Evolutionary conservation across 1,140 invertebrate species (phyloP).

Genomic region (Acromyrmex heyeri): DNA sequence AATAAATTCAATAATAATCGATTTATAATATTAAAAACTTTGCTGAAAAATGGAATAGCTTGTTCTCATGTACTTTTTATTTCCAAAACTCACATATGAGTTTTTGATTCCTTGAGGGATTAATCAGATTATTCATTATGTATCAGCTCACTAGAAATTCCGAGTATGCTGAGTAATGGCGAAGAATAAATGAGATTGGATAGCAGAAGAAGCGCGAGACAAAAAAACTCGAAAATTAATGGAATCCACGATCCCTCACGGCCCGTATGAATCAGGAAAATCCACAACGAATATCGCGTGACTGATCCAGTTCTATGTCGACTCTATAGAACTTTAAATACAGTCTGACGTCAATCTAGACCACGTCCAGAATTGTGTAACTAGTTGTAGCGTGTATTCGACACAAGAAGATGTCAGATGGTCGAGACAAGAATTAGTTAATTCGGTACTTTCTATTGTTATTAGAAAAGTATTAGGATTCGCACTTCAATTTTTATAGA

Average conservation of each 20-base stretch:
- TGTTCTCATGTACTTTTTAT: neutral
- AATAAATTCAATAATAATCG: neutral
- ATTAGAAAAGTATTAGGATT: neutral
- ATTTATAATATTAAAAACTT: neutral
- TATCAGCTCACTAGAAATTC: slow-evolving; percentile 6
- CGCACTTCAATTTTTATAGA: neutral
- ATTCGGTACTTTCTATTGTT: slow-evolving; percentile 1
- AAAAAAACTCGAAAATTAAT: slow-evolving; percentile 20
- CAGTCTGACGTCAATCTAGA: slow-evolving; percentile 58
- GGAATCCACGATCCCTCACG: slow-evolving; percentile 32
- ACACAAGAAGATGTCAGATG: neutral
- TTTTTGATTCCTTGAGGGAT: neutral
- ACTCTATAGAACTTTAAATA: slow-evolving; percentile 60
- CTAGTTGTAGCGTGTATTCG: neutral
- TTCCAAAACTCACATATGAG: neutral
- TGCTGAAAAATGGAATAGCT: neutral
- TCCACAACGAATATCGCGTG: slow-evolving; percentile 43
- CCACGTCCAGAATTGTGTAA: slow-evolving; percentile 36
- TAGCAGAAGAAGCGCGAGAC: neutral
- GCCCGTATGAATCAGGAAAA: slow-evolving; percentile 33
- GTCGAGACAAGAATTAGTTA: neutral
- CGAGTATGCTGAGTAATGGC: neutral
- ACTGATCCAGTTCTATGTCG: slow-evolving; percentile 31
- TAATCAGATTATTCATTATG: neutral
- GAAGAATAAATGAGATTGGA: slow-evolving; percentile 25